phyloP scores from a whole-genome alignment of 2,113 vertebrate species.

The Corydoras sp. region DNA sequence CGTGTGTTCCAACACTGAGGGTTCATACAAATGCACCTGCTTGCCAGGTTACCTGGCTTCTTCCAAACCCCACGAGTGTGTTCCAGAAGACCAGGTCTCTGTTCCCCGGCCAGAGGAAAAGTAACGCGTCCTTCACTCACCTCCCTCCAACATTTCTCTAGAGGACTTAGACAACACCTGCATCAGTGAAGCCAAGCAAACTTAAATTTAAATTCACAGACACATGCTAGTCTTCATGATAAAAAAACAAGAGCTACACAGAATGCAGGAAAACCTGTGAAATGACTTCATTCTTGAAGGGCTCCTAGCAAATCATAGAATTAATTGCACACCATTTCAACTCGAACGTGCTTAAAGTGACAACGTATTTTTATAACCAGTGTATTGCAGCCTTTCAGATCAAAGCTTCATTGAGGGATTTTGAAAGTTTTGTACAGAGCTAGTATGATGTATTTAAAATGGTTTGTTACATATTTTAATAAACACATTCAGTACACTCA shows the following conservation, averaged over 20 bases:
- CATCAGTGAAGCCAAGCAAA: conserved; percentile 55
- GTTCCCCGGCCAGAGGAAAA: conserved; percentile 42
- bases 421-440: conserved; percentile 70
- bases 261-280: neutral
- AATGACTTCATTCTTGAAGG: conserved; percentile 8
- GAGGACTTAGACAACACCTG: conserved; percentile 53
- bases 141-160: conserved; percentile 20
- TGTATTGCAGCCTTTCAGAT: conserved; percentile 43
- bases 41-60: conserved; percentile 72
- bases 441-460: conserved; percentile 65
- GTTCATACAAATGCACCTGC: conserved; percentile 86
- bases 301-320: neutral
- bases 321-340: too few species aligned
- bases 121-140: conserved; percentile 38
- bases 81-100: conserved; percentile 61
- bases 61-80: conserved; percentile 74
- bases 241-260: too few species aligned
- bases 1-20: conserved; percentile 82
- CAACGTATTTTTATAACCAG: conserved; percentile 35
- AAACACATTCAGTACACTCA: conserved; percentile 61
- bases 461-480: conserved; percentile 60
- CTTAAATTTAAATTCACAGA: conserved; percentile 18
- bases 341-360: neutral
- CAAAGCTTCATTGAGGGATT: conserved; percentile 54
- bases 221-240: neutral